Conservation (phyloP, 2,888 invertebrate species). For the Calliphora vomitoria region DNA sequence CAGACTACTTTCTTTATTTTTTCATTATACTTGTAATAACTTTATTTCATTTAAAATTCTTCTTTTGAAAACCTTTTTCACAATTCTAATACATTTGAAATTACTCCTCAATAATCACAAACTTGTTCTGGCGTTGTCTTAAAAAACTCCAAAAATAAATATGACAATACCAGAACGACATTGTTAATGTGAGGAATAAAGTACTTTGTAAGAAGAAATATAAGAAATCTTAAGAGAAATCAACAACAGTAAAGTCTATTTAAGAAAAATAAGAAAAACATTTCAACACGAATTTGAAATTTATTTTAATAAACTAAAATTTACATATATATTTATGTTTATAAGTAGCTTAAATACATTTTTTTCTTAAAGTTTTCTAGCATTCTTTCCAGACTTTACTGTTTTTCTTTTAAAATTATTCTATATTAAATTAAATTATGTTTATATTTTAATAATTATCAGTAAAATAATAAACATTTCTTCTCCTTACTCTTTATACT, state of each 20-base stretch:
- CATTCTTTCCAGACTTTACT: background rate
- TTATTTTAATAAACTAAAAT: no score
- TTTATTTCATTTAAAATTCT: background rate
- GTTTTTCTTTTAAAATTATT: background rate
- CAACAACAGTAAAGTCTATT: no score
- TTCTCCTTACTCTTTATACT: background rate
- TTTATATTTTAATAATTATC: conserved; percentile 1
- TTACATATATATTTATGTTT: no score
- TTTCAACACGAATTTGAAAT: no score
- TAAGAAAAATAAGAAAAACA: no score
- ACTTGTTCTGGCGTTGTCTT: conserved; percentile 71
- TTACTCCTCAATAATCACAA: conserved; percentile 14
- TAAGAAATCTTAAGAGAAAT: no score
- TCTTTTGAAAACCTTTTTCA: background rate
- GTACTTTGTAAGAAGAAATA: no score
- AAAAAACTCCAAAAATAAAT: background rate
- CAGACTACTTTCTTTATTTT: background rate
- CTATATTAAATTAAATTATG: background rate
- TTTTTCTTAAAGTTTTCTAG: no score
- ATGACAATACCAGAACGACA: conserved; percentile 67
- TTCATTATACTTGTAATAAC: background rate
- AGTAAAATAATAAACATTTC: background rate
- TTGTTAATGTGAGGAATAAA: conserved; percentile 27
- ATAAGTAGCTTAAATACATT: no score
- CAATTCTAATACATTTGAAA: background rate